Evolutionary conservation across 2,113 vertebrate species (phyloP).

Genomic region (cattle (Bos taurus)): ARS-UCD2.0 NC_037339.1:31543501-31544000

Average conservation of each 20-base stretch:
- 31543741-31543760: neutral
- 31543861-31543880: neutral
- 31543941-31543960: neutral
- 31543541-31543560: neutral
- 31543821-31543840: neutral
- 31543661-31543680: neutral
- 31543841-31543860: neutral
- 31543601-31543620: neutral
- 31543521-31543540: neutral
- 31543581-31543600: neutral
- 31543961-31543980: neutral
- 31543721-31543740: neutral
- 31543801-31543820: too few species aligned
- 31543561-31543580: neutral
- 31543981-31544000: neutral
- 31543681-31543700: neutral
- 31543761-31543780: neutral
- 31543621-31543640: neutral
- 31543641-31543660: neutral
- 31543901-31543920: neutral
- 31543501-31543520: slow-evolving; percentile 57
- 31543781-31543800: neutral
- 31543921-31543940: neutral
- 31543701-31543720: neutral
- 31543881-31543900: neutral